Base-by-base conservation (phyloP, 1,140 invertebrate genomes). In the Fopius arisanus region DNA sequence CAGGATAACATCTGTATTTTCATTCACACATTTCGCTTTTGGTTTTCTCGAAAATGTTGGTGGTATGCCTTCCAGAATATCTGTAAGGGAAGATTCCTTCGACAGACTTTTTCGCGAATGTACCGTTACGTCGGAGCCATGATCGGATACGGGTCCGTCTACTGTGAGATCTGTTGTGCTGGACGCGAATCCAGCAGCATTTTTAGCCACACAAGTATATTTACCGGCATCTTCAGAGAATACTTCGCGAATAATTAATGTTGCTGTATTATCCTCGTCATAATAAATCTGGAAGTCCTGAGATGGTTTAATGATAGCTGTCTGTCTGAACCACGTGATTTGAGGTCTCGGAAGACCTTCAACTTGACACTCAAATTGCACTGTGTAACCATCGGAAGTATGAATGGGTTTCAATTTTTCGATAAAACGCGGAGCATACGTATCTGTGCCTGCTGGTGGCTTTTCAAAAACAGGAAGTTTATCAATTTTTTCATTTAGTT, bases 221-320 rank as follows among this genome's bases (percentile, higher is more conserved):
- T 94, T 94, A 2, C 97, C 98, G 1, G 97, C 95, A 87, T 99
- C 98, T 90, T 99, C 97, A 0, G 97, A 96, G 86, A 97, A 98
- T 0, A 98, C 96, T 90, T 99, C 97, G 67, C 93, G 92, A 76
- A 99, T 98, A 21, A 98, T 94, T 19, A 99, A 87, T 2, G 96
- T 97, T 0, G 95, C 95, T 0, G 96, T 94, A 83, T 96, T 97
- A 72, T 97, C 95, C 75, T 96, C 95, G 81, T 96, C 95, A 80
- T 97, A 97, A 84, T 94, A 96, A 86, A 97, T 96, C 90, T 97
- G 91, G 89, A 97, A 97, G 80, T 97, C 96, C 79, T 92, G 91
- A 0, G 96, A 96, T 41, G 93, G 93, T 87, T 97, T 96, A 26
- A 97, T 96, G 73, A 97, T 96, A 12, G 94, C 94, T 0, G 95